Evolutionary conservation across 2,888 invertebrate genomes (phyloP).

Genomic region (Auanema freiburgensis): DNA sequence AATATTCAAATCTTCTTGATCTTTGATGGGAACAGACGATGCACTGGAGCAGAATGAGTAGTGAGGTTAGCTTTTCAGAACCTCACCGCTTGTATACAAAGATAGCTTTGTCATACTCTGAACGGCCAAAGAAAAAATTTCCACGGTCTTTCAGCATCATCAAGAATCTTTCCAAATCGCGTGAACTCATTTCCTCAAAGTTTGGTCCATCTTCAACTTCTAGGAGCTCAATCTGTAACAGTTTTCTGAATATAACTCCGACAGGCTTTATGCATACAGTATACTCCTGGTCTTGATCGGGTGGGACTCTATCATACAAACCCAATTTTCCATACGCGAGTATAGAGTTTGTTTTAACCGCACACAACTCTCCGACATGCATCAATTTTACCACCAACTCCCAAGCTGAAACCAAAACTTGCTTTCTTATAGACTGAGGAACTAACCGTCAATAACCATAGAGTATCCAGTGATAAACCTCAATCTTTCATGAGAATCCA

Average conservation of each 20-base stretch:
- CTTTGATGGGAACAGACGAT: background rate
- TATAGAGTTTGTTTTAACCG: slow-evolving; percentile 20
- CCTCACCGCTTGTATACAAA: slow-evolving; percentile 34
- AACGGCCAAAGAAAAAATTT: slow-evolving; percentile 26
- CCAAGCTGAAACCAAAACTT: slow-evolving; percentile 28
- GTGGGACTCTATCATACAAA: slow-evolving; percentile 16
- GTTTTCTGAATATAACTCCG: background rate
- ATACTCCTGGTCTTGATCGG: slow-evolving; percentile 29
- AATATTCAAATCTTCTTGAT: slow-evolving; percentile 18
- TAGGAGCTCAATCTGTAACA: slow-evolving; percentile 28
- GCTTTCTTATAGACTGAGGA: too few relatives aligned
- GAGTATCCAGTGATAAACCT: slow-evolving; percentile 27
- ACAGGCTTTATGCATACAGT: slow-evolving; percentile 16
- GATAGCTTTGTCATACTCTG: slow-evolving; percentile 39
- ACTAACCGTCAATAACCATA: slow-evolving; percentile 38
- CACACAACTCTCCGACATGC: slow-evolving; percentile 28
- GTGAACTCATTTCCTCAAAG: slow-evolving; percentile 20
- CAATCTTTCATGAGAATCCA: slow-evolving; percentile 22
- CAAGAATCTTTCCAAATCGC: slow-evolving; percentile 25
- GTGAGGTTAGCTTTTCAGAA: background rate
- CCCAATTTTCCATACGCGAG: slow-evolving; percentile 32
- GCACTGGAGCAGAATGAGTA: background rate
- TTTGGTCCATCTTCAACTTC: slow-evolving; percentile 22
- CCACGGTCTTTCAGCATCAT: slow-evolving; percentile 31
- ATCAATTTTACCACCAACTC: slow-evolving; percentile 34